phyloP scores from a whole-genome alignment of 2,888 invertebrate genomes.

The Hetaerina titia region DNA sequence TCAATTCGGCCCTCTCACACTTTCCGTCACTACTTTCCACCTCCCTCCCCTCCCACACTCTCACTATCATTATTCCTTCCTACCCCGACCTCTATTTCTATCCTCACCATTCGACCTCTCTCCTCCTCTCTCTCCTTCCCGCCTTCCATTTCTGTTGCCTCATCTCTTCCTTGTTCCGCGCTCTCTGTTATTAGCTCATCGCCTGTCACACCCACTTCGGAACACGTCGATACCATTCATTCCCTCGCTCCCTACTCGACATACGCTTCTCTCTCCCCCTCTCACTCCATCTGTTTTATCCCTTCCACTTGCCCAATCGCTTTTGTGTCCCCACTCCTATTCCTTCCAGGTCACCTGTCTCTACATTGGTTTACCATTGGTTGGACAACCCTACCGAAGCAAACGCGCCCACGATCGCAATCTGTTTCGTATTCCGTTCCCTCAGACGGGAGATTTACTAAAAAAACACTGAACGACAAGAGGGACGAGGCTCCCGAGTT shows the following conservation, averaged over 20 bases:
- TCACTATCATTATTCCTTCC: background rate
- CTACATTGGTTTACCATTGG: background rate
- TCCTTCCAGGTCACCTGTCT: conserved; percentile 55
- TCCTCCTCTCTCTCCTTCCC: background rate
- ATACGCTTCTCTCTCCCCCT: background rate
- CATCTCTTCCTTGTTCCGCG: background rate
- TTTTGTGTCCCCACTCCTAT: background rate
- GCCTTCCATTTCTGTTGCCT: background rate
- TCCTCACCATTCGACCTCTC: too few species aligned
- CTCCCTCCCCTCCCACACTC: too few species aligned
- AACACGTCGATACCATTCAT: background rate
- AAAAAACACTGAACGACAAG: background rate
- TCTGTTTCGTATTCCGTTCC: background rate
- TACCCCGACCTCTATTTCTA: background rate
- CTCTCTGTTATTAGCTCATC: background rate
- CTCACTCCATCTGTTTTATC: background rate
- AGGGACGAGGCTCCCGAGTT: background rate
- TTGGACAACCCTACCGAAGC: background rate
- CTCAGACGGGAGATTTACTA: background rate
- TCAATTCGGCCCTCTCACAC: too few species aligned
- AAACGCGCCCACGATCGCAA: background rate
- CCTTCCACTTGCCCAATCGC: background rate
- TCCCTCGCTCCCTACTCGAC: background rate
- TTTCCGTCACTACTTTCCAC: too few species aligned
- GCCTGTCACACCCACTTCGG: background rate